These are phyloP conservation scores for Brachyptera risi DNA, from an alignment of 2,888 invertebrate genomes.

Conservation along the genomic window DNA sequence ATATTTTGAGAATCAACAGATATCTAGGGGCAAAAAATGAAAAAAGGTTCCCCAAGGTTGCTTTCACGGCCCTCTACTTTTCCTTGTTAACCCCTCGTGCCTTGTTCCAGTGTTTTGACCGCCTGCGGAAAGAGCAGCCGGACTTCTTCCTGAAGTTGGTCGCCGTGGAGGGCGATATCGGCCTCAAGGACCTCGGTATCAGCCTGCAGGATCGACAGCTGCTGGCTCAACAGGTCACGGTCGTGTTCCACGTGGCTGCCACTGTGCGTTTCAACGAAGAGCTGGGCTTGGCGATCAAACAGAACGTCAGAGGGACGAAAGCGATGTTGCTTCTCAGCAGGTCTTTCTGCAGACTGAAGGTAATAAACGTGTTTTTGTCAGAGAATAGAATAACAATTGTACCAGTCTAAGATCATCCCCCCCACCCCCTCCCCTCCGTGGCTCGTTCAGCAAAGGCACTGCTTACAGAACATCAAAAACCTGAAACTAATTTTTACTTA, in stretches of 20 bases:
- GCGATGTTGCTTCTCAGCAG: neutral
- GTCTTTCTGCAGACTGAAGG: neutral
- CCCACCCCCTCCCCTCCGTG: too few species aligned
- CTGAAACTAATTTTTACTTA: too few species aligned
- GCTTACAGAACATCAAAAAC: too few species aligned
- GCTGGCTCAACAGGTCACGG: conserved; percentile 40
- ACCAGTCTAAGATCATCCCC: too few species aligned
- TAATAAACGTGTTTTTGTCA: neutral
- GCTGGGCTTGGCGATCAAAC: conserved; percentile 50
- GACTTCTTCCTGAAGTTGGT: conserved; percentile 43
- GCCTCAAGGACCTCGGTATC: conserved; percentile 42
- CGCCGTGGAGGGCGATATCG: conserved; percentile 45
- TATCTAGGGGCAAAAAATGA: too few species aligned
- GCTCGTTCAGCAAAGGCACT: too few species aligned
- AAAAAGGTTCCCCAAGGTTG: too few species aligned
- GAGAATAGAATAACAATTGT: too few species aligned
- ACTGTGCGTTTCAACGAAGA: conserved; percentile 58
- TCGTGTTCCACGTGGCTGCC: conserved; percentile 59
- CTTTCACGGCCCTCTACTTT: too few species aligned
- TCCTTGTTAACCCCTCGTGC: too few species aligned
- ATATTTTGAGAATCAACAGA: too few species aligned
- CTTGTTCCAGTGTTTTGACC: conserved; percentile 43
- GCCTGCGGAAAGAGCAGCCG: conserved; percentile 40
- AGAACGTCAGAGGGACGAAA: conserved; percentile 54
- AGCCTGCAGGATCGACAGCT: conserved; percentile 42